Percentiles rank a stretch among this genome's conserved stretches.
Evolutionary conservation across 2,797 vertebrate genomes (phyloP).

Genomic region (Bufotes viridis): DNA sequence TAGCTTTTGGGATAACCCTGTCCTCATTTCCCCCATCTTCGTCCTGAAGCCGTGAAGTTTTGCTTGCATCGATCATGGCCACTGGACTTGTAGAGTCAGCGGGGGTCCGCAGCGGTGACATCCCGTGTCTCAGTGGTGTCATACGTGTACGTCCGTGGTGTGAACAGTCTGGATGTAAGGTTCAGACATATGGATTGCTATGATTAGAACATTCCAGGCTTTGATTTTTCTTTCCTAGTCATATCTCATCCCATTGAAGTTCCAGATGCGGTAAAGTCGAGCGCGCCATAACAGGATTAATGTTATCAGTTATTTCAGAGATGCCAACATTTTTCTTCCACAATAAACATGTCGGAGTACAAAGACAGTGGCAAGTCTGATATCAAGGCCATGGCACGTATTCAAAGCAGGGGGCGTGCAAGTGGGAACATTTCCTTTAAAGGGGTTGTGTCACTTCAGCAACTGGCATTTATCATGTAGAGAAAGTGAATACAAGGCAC

Average conservation of each 20-base stretch:
- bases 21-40: too few species aligned
- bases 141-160: background rate
- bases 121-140: background rate
- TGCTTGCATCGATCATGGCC: too few species aligned
- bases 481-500: too few species aligned
- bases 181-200: background rate
- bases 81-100: too few species aligned
- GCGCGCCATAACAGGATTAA: conserved; percentile 21
- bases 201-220: conserved; percentile 25
- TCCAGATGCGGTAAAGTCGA: background rate
- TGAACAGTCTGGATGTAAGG: background rate
- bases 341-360: conserved; percentile 1
- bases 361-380: conserved; percentile 21
- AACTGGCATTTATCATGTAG: too few species aligned
- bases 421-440: conserved; percentile 7
- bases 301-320: conserved; percentile 27
- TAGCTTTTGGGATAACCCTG: too few species aligned
- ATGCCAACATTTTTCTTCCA: conserved; percentile 36
- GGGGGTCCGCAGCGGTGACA: background rate
- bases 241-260: conserved; percentile 34
- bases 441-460: too few species aligned
- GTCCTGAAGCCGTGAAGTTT: too few species aligned
- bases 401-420: background rate
- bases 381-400: conserved; percentile 1
- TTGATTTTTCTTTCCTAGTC: conserved; percentile 1